Evolutionary conservation across 2,113 vertebrate species (phyloP), one percentile per base, ranked within the genome.

Genomic region (Zosterops japonicus): DNA sequence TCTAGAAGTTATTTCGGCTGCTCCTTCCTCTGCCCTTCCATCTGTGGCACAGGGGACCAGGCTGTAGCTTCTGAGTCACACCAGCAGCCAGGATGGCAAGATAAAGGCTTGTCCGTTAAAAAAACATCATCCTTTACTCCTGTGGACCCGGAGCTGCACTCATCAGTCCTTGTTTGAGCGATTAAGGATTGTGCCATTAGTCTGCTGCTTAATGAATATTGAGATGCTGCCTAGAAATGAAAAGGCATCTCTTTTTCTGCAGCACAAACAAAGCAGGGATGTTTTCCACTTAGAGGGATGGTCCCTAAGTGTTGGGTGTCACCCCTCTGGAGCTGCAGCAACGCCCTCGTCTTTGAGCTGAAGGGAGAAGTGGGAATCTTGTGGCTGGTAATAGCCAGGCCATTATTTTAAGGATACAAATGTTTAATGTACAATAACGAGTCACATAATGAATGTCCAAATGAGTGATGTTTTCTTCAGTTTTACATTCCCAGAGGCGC

Each of bases 391-490:
- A 92, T 68, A 91, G 92, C 28, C 4, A 67, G 75, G 60, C 42
- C 84, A 39, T 94, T 95, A 84, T 94, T 95, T 89, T 93, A 89
- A 78, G 89, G 93, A 94, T 90, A 95, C 92, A 74, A 93, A 95
- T 94, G 89, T 89, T 97, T 92, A 84, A 61, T 95, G 90, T 97
- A 95, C 90, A 95, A 89, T 93, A 94, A 94, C 39, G 55, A 81
- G 77, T 70, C 46, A 49, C 85, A 81, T 93, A 85, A 77, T 90
- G 94, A 92, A 79, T n/a, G 90, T 94, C 90, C 95, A 77, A 89
- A 84, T 93, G 93, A 87, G 86, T 75, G 85, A 96, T 93, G 75
- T 56, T 94, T 93, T 84, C 61, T 72, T 95, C 75, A 70, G 74
- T 80, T 96, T 83, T 71, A 49, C 61, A 29, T 89, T 95, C 82